Conservation (phyloP, 1,140 invertebrate genomes). For the Procambarus virginalis region DNA sequence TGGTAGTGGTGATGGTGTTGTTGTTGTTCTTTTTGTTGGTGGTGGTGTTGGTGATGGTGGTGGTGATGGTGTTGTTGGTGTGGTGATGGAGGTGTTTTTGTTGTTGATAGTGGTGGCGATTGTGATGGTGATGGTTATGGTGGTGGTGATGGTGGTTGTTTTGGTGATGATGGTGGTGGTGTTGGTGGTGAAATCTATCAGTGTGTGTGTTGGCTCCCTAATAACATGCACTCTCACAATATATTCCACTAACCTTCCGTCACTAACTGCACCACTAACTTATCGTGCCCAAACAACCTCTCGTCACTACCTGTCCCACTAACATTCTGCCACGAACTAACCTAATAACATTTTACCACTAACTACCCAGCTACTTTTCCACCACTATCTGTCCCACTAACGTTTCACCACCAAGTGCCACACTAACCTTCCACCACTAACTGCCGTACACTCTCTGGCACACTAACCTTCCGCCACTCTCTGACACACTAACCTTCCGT, state of each 20-base stretch:
- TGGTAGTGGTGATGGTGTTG: too few relatives aligned
- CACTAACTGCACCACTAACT: too few relatives aligned
- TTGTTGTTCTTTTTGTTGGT: too few relatives aligned
- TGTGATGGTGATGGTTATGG: background rate
- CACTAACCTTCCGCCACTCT: too few relatives aligned
- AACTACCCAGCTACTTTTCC: background rate
- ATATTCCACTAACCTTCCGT: too few relatives aligned
- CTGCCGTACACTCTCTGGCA: background rate
- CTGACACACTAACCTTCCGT: background rate
- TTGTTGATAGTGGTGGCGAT: background rate
- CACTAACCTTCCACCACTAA: background rate
- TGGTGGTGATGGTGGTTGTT: background rate
- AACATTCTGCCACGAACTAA: background rate
- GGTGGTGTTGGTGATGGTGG: too few relatives aligned
- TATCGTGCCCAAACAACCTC: too few relatives aligned
- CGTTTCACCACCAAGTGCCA: background rate
- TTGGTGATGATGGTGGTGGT: background rate
- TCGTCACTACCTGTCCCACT: background rate
- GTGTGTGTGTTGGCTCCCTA: too few relatives aligned
- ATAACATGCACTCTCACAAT: too few relatives aligned
- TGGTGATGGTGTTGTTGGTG: too few relatives aligned
- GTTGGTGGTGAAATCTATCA: background rate
- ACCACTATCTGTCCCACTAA: background rate
- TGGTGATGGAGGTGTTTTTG: too few relatives aligned
- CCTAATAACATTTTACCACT: background rate